Evolutionary conservation across 2,888 invertebrate genomes (phyloP).

Genomic region (Lasioglossum villosulum): DNA sequence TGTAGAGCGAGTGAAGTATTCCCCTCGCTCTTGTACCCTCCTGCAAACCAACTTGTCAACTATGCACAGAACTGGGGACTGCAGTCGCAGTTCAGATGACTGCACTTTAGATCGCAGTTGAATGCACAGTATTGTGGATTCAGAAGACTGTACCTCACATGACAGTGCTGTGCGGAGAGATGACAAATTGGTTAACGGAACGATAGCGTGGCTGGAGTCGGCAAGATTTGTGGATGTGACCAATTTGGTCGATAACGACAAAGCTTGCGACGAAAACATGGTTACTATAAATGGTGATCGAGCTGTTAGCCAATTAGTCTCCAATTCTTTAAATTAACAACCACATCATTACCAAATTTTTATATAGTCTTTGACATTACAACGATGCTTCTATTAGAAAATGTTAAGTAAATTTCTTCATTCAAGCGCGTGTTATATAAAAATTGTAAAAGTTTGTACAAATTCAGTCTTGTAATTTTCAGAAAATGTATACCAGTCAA

Average conservation of each 20-base stretch:
- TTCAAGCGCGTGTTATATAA: too few species aligned
- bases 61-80: constrained; percentile 8
- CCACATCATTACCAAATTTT: too few species aligned
- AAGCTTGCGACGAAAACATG: neutral
- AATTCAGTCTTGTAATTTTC: neutral
- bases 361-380: too few species aligned
- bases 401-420: too few species aligned
- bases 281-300: neutral
- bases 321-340: neutral
- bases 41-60: constrained; percentile 3
- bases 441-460: too few species aligned
- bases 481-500: neutral
- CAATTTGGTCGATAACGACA: neutral
- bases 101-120: constrained; percentile 5
- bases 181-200: constrained; percentile 12
- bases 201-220: neutral
- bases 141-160: constrained; percentile 3
- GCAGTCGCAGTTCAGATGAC: constrained; percentile 8
- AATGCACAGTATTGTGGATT: constrained; percentile 1
- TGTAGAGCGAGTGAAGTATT: neutral
- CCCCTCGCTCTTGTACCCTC: neutral
- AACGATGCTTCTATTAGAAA: too few species aligned
- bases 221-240: neutral
- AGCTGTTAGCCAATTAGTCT: neutral
- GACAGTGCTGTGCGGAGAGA: neutral